These are phyloP conservation scores for Setophaga petechia DNA, from an alignment of 2,113 vertebrate genomes.

Conservation along the genomic window DNA sequence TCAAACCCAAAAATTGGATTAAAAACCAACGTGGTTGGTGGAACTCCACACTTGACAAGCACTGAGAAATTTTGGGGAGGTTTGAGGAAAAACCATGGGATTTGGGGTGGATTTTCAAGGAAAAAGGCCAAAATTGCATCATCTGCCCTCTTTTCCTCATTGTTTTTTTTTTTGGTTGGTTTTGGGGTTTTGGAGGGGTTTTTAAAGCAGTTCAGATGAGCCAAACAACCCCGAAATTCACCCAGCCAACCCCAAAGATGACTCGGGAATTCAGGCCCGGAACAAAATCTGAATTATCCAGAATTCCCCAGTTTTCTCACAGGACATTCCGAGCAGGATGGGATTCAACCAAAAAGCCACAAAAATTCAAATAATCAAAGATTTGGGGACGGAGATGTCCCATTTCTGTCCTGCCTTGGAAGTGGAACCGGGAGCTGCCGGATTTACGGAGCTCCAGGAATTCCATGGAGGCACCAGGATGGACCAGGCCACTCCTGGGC, in stretches of 20 bases:
- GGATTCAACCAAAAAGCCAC: background rate
- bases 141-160: fast-evolving
- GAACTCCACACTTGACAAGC: fast-evolving
- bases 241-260: fast-evolving
- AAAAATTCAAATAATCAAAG: background rate
- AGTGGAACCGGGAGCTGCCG: fast-evolving
- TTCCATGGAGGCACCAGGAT: background rate
- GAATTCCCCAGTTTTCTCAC: fast-evolving
- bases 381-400: fast-evolving
- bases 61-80: fast-evolving
- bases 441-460: background rate
- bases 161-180: fast-evolving
- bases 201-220: background rate
- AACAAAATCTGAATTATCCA: fast-evolving
- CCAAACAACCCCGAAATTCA: background rate
- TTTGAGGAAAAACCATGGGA: fast-evolving
- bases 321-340: fast-evolving
- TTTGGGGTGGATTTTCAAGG: background rate
- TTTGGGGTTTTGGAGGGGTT: background rate
- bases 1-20: background rate
- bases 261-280: fast-evolving
- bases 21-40: fast-evolving
- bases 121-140: background rate
- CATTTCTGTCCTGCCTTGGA: fast-evolving
- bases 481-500: background rate